phyloP scores from a whole-genome alignment of 2,797 vertebrate genomes.

The Chelonia mydas region DNA sequence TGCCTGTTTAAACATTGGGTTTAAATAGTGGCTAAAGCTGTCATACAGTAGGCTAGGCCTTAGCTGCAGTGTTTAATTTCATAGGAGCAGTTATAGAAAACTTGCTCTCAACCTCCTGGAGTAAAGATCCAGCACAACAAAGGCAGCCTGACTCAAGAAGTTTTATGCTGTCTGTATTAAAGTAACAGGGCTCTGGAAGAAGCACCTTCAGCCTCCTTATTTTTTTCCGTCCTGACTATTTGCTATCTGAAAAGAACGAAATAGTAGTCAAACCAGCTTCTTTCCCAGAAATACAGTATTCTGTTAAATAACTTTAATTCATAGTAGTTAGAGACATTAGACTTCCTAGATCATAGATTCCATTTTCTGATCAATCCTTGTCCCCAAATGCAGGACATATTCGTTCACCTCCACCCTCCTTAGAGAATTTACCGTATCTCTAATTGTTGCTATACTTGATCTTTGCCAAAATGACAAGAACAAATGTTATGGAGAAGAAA shows the following conservation, averaged over 20 bases:
- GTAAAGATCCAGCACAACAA: background rate
- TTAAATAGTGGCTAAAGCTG: background rate
- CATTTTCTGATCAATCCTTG: slow-evolving; percentile 46
- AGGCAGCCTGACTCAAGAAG: background rate
- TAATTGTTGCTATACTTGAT: slow-evolving; percentile 21
- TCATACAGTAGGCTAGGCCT: background rate
- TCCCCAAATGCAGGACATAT: slow-evolving; percentile 38
- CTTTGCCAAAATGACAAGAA: background rate
- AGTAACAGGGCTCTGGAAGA: background rate
- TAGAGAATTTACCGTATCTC: slow-evolving; percentile 11
- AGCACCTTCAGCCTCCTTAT: background rate
- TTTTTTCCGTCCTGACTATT: background rate
- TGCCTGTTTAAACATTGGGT: rapidly evolving
- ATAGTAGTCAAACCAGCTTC: background rate
- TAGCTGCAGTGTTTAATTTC: background rate
- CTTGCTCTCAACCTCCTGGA: background rate
- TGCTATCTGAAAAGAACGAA: background rate
- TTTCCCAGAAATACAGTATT: background rate
- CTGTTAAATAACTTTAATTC: background rate
- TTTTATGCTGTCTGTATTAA: background rate
- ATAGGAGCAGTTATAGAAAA: background rate
- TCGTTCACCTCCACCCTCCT: slow-evolving; percentile 47
- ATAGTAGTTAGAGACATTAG: background rate
- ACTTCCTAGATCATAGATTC: slow-evolving; percentile 12
- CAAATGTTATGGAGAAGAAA: background rate